Percentiles rank a stretch among this genome's conserved stretches.
These are phyloP conservation scores for Mobula hypostoma DNA, from an alignment of 2,113 vertebrate species.

Conservation along the genomic window DNA sequence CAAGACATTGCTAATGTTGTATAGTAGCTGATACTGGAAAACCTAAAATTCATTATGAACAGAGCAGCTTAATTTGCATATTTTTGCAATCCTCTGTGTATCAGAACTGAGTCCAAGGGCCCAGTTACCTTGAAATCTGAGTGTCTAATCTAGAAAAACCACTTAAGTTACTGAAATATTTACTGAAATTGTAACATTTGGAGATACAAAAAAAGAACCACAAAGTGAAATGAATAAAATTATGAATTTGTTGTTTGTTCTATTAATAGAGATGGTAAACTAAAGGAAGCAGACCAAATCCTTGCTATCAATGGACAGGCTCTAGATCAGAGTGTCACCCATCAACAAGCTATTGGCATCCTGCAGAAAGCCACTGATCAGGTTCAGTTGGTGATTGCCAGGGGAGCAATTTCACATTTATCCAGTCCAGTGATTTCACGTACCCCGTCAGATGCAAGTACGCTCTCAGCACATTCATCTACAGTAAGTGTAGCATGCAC, in stretches of 20 bases:
- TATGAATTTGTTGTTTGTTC: not conserved
- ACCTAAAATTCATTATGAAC: not conserved
- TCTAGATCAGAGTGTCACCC: conserved; percentile 84
- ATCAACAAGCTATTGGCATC: conserved; percentile 84
- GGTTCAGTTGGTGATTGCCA: conserved; percentile 77
- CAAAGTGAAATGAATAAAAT: not conserved
- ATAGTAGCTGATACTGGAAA: not conserved
- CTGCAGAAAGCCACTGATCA: conserved; percentile 79
- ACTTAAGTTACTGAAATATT: not conserved
- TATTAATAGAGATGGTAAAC: conserved; percentile 72
- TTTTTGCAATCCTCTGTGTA: not conserved
- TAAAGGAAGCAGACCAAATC: conserved; percentile 88
- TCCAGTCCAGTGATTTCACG: conserved; percentile 76
- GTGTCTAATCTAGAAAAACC: not conserved
- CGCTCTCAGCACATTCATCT: conserved; percentile 83
- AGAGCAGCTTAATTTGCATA: not conserved
- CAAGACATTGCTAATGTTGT: not conserved
- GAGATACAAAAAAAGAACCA: not conserved
- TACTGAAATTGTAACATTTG: not conserved
- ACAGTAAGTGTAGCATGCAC: conserved; percentile 58
- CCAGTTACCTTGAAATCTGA: not conserved
- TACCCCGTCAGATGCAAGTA: conserved; percentile 86
- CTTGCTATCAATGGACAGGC: conserved; percentile 81
- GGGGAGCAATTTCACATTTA: conserved; percentile 75
- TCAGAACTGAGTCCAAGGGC: not conserved